A percentile compares a stretch with the other conserved stretches of the same genome.
phyloP scores from a whole-genome alignment of 2,888 invertebrate genomes.

The Incurvaria masculella region DNA sequence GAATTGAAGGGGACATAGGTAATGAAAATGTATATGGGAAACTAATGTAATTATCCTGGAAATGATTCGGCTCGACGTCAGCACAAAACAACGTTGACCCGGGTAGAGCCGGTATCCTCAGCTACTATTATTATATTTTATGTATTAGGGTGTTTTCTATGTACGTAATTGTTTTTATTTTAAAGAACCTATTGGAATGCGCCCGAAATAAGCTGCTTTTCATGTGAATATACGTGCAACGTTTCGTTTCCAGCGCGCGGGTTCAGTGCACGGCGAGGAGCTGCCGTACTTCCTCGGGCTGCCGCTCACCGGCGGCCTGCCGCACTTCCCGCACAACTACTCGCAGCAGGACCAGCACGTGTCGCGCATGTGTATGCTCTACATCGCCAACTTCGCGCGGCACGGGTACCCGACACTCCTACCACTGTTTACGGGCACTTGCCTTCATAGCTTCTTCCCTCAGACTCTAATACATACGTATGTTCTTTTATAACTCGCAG shows the following conservation, averaged over 20 bases:
- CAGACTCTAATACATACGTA: too few species aligned
- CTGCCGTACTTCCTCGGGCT: slow-evolving; percentile 81
- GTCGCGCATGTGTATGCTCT: slow-evolving; percentile 76
- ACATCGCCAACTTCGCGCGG: slow-evolving; percentile 83
- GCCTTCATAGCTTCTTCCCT: too few species aligned
- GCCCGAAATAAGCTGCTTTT: slow-evolving; percentile 5
- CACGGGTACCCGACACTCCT: slow-evolving; percentile 78
- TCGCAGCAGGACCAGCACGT: slow-evolving; percentile 73
- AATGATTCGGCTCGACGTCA: too few species aligned
- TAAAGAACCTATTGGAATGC: slow-evolving; percentile 2
- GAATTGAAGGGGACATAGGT: too few species aligned
- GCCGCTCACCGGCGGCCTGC: slow-evolving; percentile 64
- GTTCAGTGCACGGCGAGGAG: slow-evolving; percentile 85
- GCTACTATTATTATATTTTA: too few species aligned
- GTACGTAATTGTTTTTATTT: slow-evolving; percentile 1
- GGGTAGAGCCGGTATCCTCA: too few species aligned
- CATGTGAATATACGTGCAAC: slow-evolving; percentile 13
- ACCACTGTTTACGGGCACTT: too few species aligned
- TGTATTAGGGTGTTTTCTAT: neutral
- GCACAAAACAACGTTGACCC: too few species aligned
- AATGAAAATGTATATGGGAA: too few species aligned
- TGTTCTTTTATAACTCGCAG: too few species aligned
- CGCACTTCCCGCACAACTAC: slow-evolving; percentile 66
- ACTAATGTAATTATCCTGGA: too few species aligned
- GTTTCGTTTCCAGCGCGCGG: slow-evolving; percentile 57